Percentiles rank a stretch among this genome's conserved stretches.
Evolutionary conservation across 2,113 vertebrate species (phyloP).

Genomic region (Pimephales promelas): DNA sequence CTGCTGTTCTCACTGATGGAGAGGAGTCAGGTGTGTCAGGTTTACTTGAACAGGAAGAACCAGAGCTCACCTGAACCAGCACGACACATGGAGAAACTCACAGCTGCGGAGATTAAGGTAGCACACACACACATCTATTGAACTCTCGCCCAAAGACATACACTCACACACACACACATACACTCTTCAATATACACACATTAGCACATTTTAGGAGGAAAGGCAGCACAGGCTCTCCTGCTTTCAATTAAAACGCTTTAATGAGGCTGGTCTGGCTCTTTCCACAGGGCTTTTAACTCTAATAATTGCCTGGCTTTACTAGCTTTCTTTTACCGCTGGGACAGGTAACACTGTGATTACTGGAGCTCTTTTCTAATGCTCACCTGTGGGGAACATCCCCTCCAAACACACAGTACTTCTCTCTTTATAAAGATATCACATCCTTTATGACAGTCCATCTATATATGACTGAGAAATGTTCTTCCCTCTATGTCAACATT

Average conservation of each 20-base stretch:
- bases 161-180: not conserved
- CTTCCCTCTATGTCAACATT: not conserved
- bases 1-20: conserved; percentile 91
- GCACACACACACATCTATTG: not conserved
- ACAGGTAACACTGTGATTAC: conserved; percentile 47
- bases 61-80: conserved; percentile 78
- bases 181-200: conserved; percentile 18
- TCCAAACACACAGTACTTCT: conserved; percentile 43
- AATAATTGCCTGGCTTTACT: conserved; percentile 46
- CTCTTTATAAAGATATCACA: conserved; percentile 18
- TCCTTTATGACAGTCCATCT: conserved; percentile 15
- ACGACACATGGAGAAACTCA: conserved; percentile 85
- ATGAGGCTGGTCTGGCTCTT: conserved; percentile 40
- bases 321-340: conserved; percentile 40
- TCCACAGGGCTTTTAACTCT: conserved; percentile 49
- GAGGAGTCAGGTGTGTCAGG: conserved; percentile 85
- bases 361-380: conserved; percentile 42
- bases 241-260: conserved; percentile 50
- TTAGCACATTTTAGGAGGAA: conserved; percentile 33
- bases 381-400: conserved; percentile 36
- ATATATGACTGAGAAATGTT: not conserved
- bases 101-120: conserved; percentile 89
- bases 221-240: conserved; percentile 17
- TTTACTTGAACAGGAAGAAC: conserved; percentile 85
- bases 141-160: conserved; percentile 34